Evolutionary conservation across 2,888 invertebrate genomes (phyloP).

Genomic region (Xanthorhoe spadicearia): DNA sequence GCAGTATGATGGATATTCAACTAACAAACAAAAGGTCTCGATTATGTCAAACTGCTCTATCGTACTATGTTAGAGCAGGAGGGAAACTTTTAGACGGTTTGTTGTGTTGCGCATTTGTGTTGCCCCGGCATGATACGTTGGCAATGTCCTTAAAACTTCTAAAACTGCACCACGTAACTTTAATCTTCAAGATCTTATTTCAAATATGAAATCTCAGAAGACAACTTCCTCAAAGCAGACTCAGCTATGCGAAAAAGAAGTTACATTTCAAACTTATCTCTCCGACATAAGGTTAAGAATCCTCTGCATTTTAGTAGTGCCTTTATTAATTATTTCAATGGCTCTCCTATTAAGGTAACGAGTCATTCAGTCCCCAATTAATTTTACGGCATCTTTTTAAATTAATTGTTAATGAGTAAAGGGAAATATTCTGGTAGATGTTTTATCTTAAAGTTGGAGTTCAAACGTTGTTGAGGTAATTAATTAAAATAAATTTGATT

Average conservation of each 20-base stretch:
- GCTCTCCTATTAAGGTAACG: conserved; percentile 54
- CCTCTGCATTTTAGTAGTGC: conserved; percentile 18
- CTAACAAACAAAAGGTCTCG: no score
- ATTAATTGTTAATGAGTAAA: conserved; percentile 57
- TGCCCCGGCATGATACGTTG: no score
- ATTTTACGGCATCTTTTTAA: conserved; percentile 55
- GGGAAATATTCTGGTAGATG: conserved; percentile 52
- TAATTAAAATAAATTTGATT: not conserved
- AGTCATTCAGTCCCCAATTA: conserved; percentile 62
- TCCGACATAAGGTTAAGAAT: conserved; percentile 22
- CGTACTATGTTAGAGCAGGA: no score
- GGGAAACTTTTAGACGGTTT: no score
- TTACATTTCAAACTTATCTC: conserved; percentile 15
- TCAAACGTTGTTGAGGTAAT: conserved; percentile 11
- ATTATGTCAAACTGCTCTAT: no score
- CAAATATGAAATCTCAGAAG: conserved; percentile 33
- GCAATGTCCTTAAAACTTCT: not conserved
- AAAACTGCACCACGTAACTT: not conserved
- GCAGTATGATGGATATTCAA: no score
- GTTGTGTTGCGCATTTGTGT: no score
- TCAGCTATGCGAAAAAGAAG: conserved; percentile 18
- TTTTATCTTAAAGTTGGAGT: conserved; percentile 26
- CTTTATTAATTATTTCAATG: conserved; percentile 58
- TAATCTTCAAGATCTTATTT: conserved; percentile 27
- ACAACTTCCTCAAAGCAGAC: conserved; percentile 25